These are phyloP conservation scores for Lycaena phlaeas DNA, from an alignment of 2,888 invertebrate genomes.

Conservation along the genomic window DNA sequence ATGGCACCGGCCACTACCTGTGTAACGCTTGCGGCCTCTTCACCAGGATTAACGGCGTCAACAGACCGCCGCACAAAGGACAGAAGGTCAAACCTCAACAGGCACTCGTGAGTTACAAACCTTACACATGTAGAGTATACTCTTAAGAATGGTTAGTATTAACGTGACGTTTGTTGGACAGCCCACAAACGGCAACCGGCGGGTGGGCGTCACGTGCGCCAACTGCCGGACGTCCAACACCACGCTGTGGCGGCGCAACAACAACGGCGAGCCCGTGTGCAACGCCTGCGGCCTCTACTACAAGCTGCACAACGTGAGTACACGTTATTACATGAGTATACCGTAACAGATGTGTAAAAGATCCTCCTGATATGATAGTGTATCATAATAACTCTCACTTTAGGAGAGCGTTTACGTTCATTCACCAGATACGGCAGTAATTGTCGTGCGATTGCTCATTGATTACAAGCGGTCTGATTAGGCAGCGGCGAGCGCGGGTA, in stretches of 20 bases:
- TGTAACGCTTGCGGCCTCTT: slow-evolving; percentile 99
- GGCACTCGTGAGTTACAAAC: slow-evolving; percentile 59
- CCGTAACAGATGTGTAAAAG: no score
- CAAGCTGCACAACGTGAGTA: slow-evolving; percentile 84
- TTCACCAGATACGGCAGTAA: no score
- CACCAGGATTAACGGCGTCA: slow-evolving; percentile 79
- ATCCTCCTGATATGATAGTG: no score
- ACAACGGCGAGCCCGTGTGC: slow-evolving; percentile 96
- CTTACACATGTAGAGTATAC: no score
- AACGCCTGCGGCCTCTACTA: slow-evolving; percentile 98
- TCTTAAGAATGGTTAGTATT: no score
- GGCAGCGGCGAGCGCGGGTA: slow-evolving; percentile 34
- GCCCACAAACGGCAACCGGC: slow-evolving; percentile 74
- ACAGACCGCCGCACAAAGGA: slow-evolving; percentile 80
- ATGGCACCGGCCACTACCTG: slow-evolving; percentile 98
- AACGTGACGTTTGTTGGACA: no score
- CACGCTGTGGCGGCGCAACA: slow-evolving; percentile 96
- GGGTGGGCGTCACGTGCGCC: slow-evolving; percentile 89
- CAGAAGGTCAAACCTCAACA: slow-evolving; percentile 77
- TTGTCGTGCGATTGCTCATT: slow-evolving; percentile 29
- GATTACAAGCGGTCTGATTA: slow-evolving; percentile 31
- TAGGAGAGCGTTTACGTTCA: no score
- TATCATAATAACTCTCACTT: no score
- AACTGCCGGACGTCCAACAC: slow-evolving; percentile 95
- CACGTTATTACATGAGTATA: no score